Conservation (phyloP, 2,888 invertebrate species). For the Cerceris rybyensis region DNA sequence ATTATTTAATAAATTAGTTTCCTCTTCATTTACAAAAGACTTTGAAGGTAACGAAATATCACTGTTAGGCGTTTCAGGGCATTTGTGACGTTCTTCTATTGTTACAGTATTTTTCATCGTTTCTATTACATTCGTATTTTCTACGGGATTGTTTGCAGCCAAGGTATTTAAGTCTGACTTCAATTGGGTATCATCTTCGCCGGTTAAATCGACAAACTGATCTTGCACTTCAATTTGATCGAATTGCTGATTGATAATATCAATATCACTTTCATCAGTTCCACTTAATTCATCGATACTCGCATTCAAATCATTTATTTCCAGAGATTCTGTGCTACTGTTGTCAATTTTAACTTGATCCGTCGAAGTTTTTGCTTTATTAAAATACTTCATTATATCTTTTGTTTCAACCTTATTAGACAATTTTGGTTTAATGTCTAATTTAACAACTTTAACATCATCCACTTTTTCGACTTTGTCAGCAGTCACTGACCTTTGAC, state of each 20-base stretch:
- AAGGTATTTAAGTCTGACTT: conserved; percentile 11
- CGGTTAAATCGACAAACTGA: conserved; percentile 6
- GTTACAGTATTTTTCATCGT: neutral
- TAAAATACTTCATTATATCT: conserved; percentile 77
- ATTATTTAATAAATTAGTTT: no score
- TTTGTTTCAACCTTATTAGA: conserved; percentile 74
- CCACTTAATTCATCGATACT: conserved; percentile 27
- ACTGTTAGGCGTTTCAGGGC: neutral
- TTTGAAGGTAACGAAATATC: neutral
- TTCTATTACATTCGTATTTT: neutral
- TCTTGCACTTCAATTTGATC: conserved; percentile 43
- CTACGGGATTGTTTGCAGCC: neutral
- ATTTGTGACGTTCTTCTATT: neutral
- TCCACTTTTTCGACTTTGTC: conserved; percentile 22
- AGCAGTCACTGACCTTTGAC: neutral
- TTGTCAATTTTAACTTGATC: conserved; percentile 4
- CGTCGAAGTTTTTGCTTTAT: conserved; percentile 22
- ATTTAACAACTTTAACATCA: conserved; percentile 53
- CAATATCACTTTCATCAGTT: conserved; percentile 22
- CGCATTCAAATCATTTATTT: conserved; percentile 13
- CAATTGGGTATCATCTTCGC: conserved; percentile 5
- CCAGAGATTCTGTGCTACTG: neutral
- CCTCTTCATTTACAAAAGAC: no score
- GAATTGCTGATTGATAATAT: conserved; percentile 36
- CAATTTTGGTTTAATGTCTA: conserved; percentile 72